Evolutionary conservation across 2,888 invertebrate genomes (phyloP).

Genomic region (Agrochola circellaris): DNA sequence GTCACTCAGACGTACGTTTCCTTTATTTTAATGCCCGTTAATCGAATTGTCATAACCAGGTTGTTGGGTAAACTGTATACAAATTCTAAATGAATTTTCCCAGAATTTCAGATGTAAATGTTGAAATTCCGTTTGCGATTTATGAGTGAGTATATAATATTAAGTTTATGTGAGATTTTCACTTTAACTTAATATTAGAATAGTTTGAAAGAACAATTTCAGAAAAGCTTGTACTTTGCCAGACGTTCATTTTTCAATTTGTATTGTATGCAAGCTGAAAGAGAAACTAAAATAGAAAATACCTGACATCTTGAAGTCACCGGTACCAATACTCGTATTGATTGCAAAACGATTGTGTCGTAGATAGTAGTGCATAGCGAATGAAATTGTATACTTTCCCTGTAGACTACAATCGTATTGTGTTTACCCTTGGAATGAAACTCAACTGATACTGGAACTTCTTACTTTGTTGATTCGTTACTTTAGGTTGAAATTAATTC

Average conservation of each 20-base stretch:
- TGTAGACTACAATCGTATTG: conserved; percentile 25
- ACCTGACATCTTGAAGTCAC: conserved; percentile 46
- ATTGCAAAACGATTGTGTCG: conserved; percentile 39
- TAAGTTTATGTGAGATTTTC: no score
- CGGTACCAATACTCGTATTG: conserved; percentile 34
- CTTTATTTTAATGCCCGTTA: conserved; percentile 62
- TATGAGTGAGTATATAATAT: background rate
- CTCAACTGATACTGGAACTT: background rate
- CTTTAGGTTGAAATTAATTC: background rate
- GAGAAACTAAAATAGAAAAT: conserved; percentile 42
- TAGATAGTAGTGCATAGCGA: conserved; percentile 25
- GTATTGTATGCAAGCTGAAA: conserved; percentile 28
- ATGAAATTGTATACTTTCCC: conserved; percentile 42
- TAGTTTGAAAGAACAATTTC: background rate
- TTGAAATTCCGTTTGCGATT: conserved; percentile 2
- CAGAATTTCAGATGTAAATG: conserved; percentile 12
- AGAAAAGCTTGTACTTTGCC: conserved; percentile 8
- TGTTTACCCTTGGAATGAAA: conserved; percentile 12
- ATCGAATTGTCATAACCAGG: conserved; percentile 45
- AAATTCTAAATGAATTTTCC: conserved; percentile 16
- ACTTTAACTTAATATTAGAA: background rate
- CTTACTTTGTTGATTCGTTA: background rate
- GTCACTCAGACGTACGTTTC: conserved; percentile 60
- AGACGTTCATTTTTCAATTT: conserved; percentile 18
- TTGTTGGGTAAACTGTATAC: background rate